Percentiles rank a stretch among this genome's conserved stretches.
Conservation (phyloP, 2,888 invertebrate genomes). For the Archips xylosteana region DNA sequence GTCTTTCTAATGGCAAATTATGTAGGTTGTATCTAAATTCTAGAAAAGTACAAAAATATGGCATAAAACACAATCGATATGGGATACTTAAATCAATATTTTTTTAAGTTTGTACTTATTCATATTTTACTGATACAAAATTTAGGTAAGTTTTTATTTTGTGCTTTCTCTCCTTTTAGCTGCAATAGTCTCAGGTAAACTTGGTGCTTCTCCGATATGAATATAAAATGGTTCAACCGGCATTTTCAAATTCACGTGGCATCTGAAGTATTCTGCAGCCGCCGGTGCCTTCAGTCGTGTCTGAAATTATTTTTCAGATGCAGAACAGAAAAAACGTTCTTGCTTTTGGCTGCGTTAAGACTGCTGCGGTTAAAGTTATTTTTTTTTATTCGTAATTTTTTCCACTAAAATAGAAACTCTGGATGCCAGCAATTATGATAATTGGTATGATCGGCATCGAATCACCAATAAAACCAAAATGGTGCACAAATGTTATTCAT, state of each 20-base stretch:
- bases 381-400: not conserved
- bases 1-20: no score
- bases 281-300: conserved; percentile 27
- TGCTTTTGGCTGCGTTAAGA: not conserved
- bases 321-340: conserved; percentile 18
- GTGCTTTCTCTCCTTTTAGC: conserved; percentile 23
- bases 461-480: conserved; percentile 2
- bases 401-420: not conserved
- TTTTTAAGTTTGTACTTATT: no score
- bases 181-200: conserved; percentile 28
- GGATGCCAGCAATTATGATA: not conserved
- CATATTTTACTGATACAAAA: no score
- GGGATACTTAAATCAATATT: no score
- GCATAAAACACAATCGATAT: no score
- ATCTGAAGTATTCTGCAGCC: conserved; percentile 28
- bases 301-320: conserved; percentile 22
- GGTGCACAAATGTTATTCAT: not conserved
- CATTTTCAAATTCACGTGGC: conserved; percentile 34
- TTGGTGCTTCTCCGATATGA: conserved; percentile 37
- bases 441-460: not conserved
- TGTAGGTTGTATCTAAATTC: no score
- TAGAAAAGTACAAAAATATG: no score
- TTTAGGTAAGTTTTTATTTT: not conserved
- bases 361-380: not conserved
- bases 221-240: conserved; percentile 35